Conservation (phyloP, 2,888 invertebrate genomes). For the Tryphoninae sp. region DNA sequence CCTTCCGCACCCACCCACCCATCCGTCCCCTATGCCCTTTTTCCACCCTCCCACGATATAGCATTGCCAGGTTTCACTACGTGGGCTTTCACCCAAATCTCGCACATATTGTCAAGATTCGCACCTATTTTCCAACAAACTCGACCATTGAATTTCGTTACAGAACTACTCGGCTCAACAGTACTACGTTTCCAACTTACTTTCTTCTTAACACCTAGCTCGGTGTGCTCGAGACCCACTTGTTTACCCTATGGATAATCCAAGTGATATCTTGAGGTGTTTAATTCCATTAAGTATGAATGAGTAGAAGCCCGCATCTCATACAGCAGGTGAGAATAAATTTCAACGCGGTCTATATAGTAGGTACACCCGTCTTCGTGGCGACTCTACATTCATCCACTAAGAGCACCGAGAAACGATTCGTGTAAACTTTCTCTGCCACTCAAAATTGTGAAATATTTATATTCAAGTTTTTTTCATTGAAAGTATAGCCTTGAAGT, state of each 20-base stretch:
- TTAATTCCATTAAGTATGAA: constrained; percentile 63
- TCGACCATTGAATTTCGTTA: not conserved
- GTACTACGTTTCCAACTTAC: constrained; percentile 9
- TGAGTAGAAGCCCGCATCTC: constrained; percentile 53
- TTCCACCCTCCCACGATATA: not conserved
- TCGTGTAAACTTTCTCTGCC: not conserved
- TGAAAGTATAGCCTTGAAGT: constrained; percentile 15
- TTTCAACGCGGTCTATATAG: constrained; percentile 44
- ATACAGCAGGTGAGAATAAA: constrained; percentile 55
- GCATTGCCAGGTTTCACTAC: constrained; percentile 8
- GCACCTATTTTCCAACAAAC: constrained; percentile 6
- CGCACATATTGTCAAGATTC: not conserved
- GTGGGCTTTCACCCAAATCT: constrained; percentile 4
- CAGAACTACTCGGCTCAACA: not conserved
- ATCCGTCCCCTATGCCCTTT: not conserved
- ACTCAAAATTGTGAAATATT: constrained; percentile 53
- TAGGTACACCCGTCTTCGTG: no score
- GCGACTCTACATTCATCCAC: no score
- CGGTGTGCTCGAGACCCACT: constrained; percentile 42
- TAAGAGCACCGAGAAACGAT: not conserved
- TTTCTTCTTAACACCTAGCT: not conserved
- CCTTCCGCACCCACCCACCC: not conserved
- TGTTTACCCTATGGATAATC: constrained; percentile 63
- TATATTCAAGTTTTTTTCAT: constrained; percentile 29
- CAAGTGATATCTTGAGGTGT: constrained; percentile 50